phyloP scores from a whole-genome alignment of 2,113 vertebrate genomes.

The Tor tambroides region DNA sequence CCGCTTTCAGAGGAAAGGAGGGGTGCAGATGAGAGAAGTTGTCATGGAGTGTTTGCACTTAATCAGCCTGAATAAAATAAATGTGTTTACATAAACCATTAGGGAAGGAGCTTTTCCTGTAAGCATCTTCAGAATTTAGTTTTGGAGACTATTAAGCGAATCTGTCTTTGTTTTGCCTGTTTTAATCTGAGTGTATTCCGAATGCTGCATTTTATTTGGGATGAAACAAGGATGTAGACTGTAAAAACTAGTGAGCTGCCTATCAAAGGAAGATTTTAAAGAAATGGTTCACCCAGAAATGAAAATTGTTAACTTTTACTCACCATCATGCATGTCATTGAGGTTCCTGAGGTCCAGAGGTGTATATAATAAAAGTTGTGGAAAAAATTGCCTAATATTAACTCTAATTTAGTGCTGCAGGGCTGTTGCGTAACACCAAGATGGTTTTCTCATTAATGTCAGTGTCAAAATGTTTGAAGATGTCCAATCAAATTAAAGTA shows the following conservation, averaged over 20 bases:
- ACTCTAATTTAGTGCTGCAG: too few species aligned
- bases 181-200: neutral
- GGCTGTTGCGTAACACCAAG: too few species aligned
- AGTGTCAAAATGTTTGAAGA: too few species aligned
- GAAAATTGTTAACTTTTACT: neutral
- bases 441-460: too few species aligned
- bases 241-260: neutral
- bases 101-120: conserved; percentile 2
- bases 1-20: neutral
- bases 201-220: conserved; percentile 20
- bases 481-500: too few species aligned
- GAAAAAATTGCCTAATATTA: too few species aligned
- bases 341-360: too few species aligned
- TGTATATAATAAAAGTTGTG: too few species aligned
- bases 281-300: neutral
- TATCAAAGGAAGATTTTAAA: neutral
- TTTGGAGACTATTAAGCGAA: conserved; percentile 22
- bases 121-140: neutral
- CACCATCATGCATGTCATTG: neutral
- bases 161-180: neutral
- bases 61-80: conserved; percentile 33
- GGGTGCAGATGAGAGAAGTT: neutral
- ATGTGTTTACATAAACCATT: conserved; percentile 13
- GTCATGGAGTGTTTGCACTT: conserved; percentile 33
- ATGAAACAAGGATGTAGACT: neutral